A percentile compares a stretch with the other conserved stretches of the same genome.
Conservation (phyloP, 1,140 invertebrate species). For the Caenorhabditis latens region DNA sequence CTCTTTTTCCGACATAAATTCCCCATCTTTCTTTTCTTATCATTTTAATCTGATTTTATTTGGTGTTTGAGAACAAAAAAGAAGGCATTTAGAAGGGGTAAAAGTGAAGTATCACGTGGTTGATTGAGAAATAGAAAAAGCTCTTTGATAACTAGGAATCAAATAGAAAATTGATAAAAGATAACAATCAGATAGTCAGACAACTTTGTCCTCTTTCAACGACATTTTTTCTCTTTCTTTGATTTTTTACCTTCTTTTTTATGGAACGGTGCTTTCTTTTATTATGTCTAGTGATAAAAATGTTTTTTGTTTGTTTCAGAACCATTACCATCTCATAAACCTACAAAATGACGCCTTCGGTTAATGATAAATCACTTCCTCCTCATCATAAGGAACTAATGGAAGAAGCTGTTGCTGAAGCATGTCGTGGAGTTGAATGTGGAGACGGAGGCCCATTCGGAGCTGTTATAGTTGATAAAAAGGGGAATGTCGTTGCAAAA, state of each 20-base stretch:
- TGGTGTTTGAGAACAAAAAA: neutral
- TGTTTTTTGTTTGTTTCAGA: neutral
- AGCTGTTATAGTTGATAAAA: conserved; percentile 72
- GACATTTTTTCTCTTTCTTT: neutral
- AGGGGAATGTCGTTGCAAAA: conserved; percentile 70
- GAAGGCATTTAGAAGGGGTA: neutral
- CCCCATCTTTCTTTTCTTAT: neutral
- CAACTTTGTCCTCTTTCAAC: conserved; percentile 3
- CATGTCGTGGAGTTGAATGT: conserved; percentile 67
- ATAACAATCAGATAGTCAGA: neutral
- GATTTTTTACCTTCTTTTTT: neutral
- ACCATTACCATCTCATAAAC: neutral
- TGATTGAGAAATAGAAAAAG: neutral
- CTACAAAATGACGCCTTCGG: conserved; percentile 1
- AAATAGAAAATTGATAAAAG: conserved; percentile 27
- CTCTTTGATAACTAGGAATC: conserved; percentile 22
- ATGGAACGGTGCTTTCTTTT: neutral
- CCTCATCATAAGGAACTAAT: conserved; percentile 67
- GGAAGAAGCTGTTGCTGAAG: conserved; percentile 71
- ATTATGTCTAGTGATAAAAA: neutral
- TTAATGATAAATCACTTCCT: conserved; percentile 40
- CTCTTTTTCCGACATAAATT: neutral
- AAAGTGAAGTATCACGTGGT: neutral
- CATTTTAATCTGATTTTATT: neutral
- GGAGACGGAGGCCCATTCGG: conserved; percentile 74